Evolutionary conservation across 2,888 invertebrate genomes (phyloP).

Genomic region (Adelognathus sp.): DNA sequence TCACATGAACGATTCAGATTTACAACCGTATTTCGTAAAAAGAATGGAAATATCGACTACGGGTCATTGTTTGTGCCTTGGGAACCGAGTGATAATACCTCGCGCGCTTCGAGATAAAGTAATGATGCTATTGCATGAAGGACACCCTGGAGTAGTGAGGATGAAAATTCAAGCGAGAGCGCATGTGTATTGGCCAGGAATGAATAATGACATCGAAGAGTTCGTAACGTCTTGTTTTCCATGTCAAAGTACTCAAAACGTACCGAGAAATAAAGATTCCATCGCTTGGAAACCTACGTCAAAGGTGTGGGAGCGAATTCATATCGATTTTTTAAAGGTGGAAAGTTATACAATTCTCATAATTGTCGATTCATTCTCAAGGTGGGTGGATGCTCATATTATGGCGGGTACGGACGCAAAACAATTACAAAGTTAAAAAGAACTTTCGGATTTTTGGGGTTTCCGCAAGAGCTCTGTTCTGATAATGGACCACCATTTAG

Average conservation of each 20-base stretch:
- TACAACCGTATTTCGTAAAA: not conserved
- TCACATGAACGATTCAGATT: not conserved
- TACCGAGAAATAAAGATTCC: slow-evolving; percentile 61
- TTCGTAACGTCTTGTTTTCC: slow-evolving; percentile 62
- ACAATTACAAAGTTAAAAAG: slow-evolving; percentile 37
- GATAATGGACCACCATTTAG: slow-evolving; percentile 47
- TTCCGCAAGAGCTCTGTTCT: slow-evolving; percentile 22
- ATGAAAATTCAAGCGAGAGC: slow-evolving; percentile 69
- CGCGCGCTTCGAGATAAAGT: no score
- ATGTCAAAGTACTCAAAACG: slow-evolving; percentile 66
- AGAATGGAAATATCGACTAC: not conserved
- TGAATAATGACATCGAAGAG: slow-evolving; percentile 68
- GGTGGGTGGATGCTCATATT: slow-evolving; percentile 75
- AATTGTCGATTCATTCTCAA: slow-evolving; percentile 66
- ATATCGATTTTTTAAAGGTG: slow-evolving; percentile 76
- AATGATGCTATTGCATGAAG: no score
- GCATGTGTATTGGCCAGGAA: slow-evolving; percentile 68
- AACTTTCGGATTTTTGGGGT: slow-evolving; percentile 20
- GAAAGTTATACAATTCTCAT: slow-evolving; percentile 35
- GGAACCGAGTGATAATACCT: not conserved
- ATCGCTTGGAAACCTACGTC: slow-evolving; percentile 56
- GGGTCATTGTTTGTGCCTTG: not conserved
- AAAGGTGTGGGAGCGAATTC: slow-evolving; percentile 75
- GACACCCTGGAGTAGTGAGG: slow-evolving; percentile 67
- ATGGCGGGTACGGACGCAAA: slow-evolving; percentile 37